Percentiles rank a stretch among this genome's conserved stretches.
Conservation (phyloP, 2,888 invertebrate genomes). For the Catocala nupta region DNA sequence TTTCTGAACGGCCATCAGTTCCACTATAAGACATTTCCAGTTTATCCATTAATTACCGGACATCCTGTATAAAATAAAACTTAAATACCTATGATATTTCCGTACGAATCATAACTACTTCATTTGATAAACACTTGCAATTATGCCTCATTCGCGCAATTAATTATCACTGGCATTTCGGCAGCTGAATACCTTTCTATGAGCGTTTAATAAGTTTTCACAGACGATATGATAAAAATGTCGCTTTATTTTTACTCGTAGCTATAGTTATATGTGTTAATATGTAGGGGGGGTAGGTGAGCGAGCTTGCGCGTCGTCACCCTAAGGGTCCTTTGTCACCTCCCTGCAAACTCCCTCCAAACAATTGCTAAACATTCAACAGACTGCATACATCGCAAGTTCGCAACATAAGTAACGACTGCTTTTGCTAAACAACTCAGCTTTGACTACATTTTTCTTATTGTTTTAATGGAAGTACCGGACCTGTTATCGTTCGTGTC, state of each 20-base stretch:
- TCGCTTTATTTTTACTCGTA: constrained; percentile 28
- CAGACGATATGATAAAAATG: constrained; percentile 8
- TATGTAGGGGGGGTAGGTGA: constrained; percentile 30
- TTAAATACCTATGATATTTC: too few species aligned
- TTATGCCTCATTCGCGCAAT: too few species aligned
- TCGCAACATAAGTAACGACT: constrained; percentile 34
- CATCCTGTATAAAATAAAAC: too few species aligned
- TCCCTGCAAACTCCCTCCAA: constrained; percentile 60
- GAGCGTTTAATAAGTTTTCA: constrained; percentile 1
- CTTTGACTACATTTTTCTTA: constrained; percentile 6
- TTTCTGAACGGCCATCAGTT: too few species aligned
- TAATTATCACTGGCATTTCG: too few species aligned
- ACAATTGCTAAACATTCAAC: constrained; percentile 70
- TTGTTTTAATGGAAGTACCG: not conserved
- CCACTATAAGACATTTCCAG: too few species aligned
- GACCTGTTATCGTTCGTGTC: not conserved
- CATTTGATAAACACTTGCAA: too few species aligned
- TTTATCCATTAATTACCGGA: too few species aligned
- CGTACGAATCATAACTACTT: too few species aligned
- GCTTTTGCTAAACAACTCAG: constrained; percentile 25
- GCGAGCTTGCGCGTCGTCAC: constrained; percentile 58
- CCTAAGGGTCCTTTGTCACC: constrained; percentile 78
- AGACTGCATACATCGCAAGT: constrained; percentile 41
- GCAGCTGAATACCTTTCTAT: too few species aligned
- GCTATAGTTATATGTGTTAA: constrained; percentile 30